Base-by-base conservation (phyloP, 2,113 vertebrate species). In the Strigops habroptila region DNA sequence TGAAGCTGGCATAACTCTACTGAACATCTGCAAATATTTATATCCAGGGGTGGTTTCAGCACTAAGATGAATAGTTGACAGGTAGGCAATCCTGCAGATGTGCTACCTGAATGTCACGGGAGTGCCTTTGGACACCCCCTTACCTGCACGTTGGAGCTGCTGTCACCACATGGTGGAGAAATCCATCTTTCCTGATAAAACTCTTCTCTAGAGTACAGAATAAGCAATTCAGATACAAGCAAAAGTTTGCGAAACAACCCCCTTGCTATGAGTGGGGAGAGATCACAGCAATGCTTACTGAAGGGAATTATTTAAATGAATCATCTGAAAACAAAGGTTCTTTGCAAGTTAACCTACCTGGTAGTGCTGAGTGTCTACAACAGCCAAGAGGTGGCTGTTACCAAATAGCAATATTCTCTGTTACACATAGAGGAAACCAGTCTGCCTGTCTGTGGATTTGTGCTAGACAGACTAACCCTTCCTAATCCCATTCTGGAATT, bases 401-500 rank as follows among this genome's bases (percentile, higher is more conserved):
- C 37, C 3, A 17, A 27, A 21, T 0, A 3, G 41, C 43, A 12
- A n/a, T 9, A 2, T 18, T 49, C 44, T 10, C 55, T 4, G 21
- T 19, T 35, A 37, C 1, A 1, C 52, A 2, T 22, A 9, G 18
- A 57, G 60, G 14, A 43, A 68, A 75, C 10, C 1, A 17, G 25
- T 16, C 63, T 70, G 94, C 67, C 37, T 92, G 75, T 43, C 46
- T 12, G 30, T 1, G 13, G 88, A 79, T 93, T 85, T 92, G 46
- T 16, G 59, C 46, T 39, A 83, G 92, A 92, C 87, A 88, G 75
- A 82, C 84, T 93, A 91, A 96, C 94, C 95, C 30, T 12, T 48
- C 68, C 62, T 79, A 84, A 96, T 90, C 94, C 75, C 88, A 75
- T 88, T 84, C 65, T 73, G 88, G 74, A 81, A 93, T 96, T 79